Percentiles rank a stretch among this genome's conserved stretches.
phyloP scores from a whole-genome alignment of 2,113 vertebrate genomes.

The Charina bottae region DNA sequence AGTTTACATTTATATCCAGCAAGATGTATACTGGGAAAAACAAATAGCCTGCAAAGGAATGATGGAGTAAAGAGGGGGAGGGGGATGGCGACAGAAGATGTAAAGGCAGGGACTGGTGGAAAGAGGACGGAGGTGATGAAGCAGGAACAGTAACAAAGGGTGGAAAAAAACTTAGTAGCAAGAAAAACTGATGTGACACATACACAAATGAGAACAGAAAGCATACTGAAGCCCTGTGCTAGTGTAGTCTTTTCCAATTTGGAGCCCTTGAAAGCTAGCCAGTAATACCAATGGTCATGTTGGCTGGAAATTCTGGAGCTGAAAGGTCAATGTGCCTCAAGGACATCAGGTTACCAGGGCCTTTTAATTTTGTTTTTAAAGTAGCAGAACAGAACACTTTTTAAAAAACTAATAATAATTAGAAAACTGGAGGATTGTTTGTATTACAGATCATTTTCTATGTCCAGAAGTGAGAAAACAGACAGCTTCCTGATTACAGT shows the following conservation, averaged over 20 bases:
- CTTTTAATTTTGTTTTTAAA: background rate
- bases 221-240: background rate
- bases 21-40: background rate
- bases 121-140: background rate
- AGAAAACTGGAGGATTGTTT: background rate
- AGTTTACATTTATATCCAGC: background rate
- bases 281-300: background rate
- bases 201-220: background rate
- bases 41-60: background rate
- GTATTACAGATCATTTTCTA: conserved; percentile 19
- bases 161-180: background rate
- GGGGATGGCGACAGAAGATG: background rate
- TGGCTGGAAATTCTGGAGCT: background rate
- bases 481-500: conserved; percentile 31
- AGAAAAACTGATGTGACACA: background rate
- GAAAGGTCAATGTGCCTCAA: background rate
- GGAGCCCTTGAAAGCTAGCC: background rate
- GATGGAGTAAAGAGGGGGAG: background rate
- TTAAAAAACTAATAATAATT: background rate
- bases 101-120: background rate
- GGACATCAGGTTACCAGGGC: background rate
- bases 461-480: conserved; percentile 20
- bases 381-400: background rate
- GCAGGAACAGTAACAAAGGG: background rate
- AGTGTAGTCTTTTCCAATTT: background rate